Conservation (phyloP, 2,888 invertebrate species). For the Brenthis ino region DNA sequence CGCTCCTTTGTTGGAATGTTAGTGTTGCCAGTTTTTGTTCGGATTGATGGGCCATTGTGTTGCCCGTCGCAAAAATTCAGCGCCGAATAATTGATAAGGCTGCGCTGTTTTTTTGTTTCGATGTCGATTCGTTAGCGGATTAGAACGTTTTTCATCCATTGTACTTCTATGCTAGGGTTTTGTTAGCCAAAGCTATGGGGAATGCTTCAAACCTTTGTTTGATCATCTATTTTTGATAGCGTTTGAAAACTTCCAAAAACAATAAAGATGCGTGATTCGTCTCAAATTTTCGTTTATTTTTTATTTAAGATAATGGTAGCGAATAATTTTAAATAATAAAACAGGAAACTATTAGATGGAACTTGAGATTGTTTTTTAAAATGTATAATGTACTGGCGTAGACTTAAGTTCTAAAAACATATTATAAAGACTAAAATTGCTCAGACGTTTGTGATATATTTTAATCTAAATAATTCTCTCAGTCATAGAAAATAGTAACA, state of each 20-base stretch:
- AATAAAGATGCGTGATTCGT: conserved; percentile 6
- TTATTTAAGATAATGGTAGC: not conserved
- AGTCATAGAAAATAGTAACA: too few species aligned
- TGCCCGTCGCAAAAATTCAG: conserved; percentile 66
- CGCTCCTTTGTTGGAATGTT: conserved; percentile 62
- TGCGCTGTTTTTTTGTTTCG: conserved; percentile 47
- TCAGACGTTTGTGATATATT: too few species aligned
- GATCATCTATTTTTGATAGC: conserved; percentile 30
- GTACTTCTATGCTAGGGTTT: conserved; percentile 24
- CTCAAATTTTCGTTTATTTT: conserved; percentile 8
- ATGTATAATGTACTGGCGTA: too few species aligned
- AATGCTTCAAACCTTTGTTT: conserved; percentile 26
- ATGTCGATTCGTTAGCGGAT: conserved; percentile 62
- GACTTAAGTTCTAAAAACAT: too few species aligned
- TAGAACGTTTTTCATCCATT: conserved; percentile 51
- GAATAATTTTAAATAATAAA: not conserved
- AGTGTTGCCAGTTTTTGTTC: conserved; percentile 68
- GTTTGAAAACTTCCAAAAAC: conserved; percentile 15
- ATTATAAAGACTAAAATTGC: too few species aligned
- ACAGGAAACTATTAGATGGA: too few species aligned
- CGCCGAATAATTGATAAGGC: conserved; percentile 72
- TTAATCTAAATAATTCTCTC: too few species aligned
- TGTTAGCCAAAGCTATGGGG: conserved; percentile 22
- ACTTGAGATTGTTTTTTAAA: too few species aligned
- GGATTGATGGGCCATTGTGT: conserved; percentile 78